Evolutionary conservation across 2,113 vertebrate genomes (phyloP).

Genomic region (Tonatia bakeri): DNA sequence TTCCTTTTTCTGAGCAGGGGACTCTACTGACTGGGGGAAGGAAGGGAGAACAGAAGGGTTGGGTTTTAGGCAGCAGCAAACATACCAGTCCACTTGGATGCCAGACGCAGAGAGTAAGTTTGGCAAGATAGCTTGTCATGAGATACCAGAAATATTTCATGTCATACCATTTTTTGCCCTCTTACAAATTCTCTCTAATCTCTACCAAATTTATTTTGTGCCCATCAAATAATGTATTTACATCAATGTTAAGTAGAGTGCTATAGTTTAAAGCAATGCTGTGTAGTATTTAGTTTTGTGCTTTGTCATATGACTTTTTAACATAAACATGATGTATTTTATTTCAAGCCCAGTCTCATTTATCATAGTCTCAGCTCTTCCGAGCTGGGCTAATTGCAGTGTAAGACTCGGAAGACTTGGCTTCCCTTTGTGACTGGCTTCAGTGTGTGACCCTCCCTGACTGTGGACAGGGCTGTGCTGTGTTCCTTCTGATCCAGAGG

Average conservation of each 20-base stretch:
- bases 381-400: neutral
- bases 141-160: neutral
- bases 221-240: neutral
- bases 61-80: neutral
- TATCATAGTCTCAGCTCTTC: neutral
- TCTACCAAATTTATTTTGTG: neutral
- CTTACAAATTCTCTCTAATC: neutral
- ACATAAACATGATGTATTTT: neutral
- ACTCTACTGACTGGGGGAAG: neutral
- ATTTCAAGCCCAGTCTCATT: neutral
- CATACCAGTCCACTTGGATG: neutral
- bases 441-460: neutral
- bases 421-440: neutral
- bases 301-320: neutral
- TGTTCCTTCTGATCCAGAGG: neutral
- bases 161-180: neutral
- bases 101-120: neutral
- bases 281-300: neutral
- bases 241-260: neutral
- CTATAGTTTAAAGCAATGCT: neutral
- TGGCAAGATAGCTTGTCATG: neutral
- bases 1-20: neutral
- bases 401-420: neutral
- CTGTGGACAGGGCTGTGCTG: neutral
- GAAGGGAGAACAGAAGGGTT: neutral